phyloP scores from a whole-genome alignment of 1,140 invertebrate genomes.

The Dolichoris vasculosae region DNA sequence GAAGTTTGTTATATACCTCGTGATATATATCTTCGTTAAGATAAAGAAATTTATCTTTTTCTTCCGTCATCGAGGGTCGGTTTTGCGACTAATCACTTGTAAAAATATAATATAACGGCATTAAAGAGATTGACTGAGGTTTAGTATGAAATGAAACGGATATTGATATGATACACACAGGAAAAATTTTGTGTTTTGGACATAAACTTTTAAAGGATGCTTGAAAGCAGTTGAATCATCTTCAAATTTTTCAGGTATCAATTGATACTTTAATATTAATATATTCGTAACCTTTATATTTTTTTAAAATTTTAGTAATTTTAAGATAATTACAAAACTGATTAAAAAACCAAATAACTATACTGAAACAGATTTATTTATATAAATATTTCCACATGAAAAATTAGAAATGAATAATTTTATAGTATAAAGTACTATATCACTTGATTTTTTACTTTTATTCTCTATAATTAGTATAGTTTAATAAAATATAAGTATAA shows the following conservation, averaged over 20 bases:
- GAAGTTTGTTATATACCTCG: conserved; percentile 25
- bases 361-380: too few species aligned
- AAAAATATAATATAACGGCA: conserved; percentile 70
- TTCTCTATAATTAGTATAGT: too few species aligned
- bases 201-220: background rate
- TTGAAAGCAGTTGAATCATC: background rate
- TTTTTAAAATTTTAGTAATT: too few species aligned
- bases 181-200: background rate
- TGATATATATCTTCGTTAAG: background rate
- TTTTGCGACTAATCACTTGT: conserved; percentile 63
- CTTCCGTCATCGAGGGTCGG: background rate
- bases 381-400: too few species aligned
- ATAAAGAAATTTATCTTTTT: conserved; percentile 64
- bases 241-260: background rate
- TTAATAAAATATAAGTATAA: too few species aligned
- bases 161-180: conserved; percentile 55
- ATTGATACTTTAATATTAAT: background rate
- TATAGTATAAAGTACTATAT: too few species aligned
- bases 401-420: too few species aligned
- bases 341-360: too few species aligned
- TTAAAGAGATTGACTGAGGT: conserved; percentile 60
- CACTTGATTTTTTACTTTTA: too few species aligned
- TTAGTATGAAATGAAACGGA: conserved; percentile 56
- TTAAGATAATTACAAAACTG: too few species aligned
- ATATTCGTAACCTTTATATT: too few species aligned